Percentiles rank a stretch among this genome's conserved stretches.
These are phyloP conservation scores for Eueremaeus valkanovi DNA, from an alignment of 2,888 invertebrate genomes.

Conservation along the genomic window DNA sequence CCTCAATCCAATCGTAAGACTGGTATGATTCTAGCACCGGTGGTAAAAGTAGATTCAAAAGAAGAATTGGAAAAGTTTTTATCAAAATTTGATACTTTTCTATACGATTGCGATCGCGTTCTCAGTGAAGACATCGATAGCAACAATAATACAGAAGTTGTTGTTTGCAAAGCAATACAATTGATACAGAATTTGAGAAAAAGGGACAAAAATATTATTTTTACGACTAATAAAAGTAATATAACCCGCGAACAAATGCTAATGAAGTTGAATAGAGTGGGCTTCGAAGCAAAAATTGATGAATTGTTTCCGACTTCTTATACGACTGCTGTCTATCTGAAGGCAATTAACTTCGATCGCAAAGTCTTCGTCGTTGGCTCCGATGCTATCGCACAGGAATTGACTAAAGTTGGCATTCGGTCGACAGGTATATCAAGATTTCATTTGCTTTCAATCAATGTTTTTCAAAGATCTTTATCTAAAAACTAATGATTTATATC, in stretches of 20 bases:
- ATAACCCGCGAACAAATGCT: conserved; percentile 73
- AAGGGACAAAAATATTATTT: conserved; percentile 74
- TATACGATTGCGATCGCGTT: background rate
- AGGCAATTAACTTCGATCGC: conserved; percentile 66
- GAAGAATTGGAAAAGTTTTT: too few species aligned
- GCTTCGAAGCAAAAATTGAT: conserved; percentile 63
- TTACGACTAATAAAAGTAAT: conserved; percentile 86
- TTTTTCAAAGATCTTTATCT: too few species aligned
- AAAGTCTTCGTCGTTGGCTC: conserved; percentile 80
- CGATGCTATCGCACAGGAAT: conserved; percentile 73
- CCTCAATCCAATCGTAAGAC: too few species aligned
- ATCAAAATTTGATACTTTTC: too few species aligned
- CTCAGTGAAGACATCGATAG: background rate
- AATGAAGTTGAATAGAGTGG: conserved; percentile 67
- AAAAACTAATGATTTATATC: too few species aligned
- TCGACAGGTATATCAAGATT: conserved; percentile 60
- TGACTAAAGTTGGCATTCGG: conserved; percentile 71
- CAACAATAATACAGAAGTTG: conserved; percentile 45
- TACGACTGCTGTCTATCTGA: conserved; percentile 72
- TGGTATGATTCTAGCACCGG: too few species aligned
- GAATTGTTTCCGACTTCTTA: conserved; percentile 76
- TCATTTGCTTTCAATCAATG: too few species aligned
- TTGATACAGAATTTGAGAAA: conserved; percentile 65
- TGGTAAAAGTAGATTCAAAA: too few species aligned
- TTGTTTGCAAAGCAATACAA: conserved; percentile 65